A percentile compares a stretch with the other conserved stretches of the same genome.
Conservation (phyloP, 2,888 invertebrate species). For the Zygogramma bicolorata region DNA sequence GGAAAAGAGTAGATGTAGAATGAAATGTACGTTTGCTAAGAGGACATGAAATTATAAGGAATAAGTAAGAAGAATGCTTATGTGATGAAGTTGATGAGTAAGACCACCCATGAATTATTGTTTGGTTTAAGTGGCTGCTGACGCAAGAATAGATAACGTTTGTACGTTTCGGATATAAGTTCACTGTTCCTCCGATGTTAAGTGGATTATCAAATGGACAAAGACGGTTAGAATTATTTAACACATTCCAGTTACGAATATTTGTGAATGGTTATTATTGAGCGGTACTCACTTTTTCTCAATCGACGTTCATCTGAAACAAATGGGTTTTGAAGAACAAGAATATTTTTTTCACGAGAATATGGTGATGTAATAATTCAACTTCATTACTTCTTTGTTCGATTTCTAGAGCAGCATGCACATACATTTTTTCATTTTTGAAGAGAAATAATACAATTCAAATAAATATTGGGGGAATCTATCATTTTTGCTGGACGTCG, state of each 20-base stretch:
- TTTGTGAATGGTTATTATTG: too few species aligned
- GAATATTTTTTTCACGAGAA: too few species aligned
- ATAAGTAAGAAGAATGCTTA: not conserved
- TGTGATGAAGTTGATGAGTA: not conserved
- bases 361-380: too few species aligned
- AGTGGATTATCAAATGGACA: not conserved
- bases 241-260: not conserved
- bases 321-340: too few species aligned
- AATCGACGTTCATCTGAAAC: too few species aligned
- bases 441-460: too few species aligned
- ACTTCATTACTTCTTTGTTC: too few species aligned
- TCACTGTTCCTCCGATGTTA: not conserved
- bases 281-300: too few species aligned
- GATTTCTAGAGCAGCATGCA: too few species aligned
- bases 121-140: not conserved
- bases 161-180: not conserved
- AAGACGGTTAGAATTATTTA: not conserved
- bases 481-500: too few species aligned
- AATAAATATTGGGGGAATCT: too few species aligned
- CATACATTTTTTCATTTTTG: too few species aligned
- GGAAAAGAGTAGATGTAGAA: not conserved
- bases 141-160: not conserved
- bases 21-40: not conserved
- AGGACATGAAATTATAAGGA: not conserved
- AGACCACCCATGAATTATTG: not conserved